These are phyloP conservation scores for Coregonus ussuriensis DNA, from an alignment of 2,797 vertebrate genomes.

Conservation along the genomic window DNA sequence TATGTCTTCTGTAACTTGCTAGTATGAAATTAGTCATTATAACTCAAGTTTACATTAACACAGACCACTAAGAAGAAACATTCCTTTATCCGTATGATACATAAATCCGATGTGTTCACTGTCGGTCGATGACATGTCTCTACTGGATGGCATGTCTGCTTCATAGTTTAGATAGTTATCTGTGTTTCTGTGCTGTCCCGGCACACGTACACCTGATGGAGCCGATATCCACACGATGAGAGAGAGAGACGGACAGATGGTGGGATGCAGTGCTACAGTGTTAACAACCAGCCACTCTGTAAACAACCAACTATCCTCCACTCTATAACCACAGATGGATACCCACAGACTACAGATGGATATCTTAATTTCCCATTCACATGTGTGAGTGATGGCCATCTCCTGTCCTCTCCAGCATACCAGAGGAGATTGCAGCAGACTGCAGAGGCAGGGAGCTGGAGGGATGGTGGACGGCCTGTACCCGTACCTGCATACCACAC, in stretches of 20 bases:
- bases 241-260: not conserved
- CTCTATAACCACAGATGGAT: conserved; percentile 33
- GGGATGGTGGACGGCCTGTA: not conserved
- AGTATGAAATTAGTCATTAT: not conserved
- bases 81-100: conserved; percentile 45
- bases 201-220: conserved; percentile 64
- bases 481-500: not conserved
- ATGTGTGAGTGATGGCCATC: conserved; percentile 38
- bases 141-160: conserved; percentile 61
- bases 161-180: conserved; percentile 53
- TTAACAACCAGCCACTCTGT: conserved; percentile 59
- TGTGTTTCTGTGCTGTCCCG: conserved; percentile 35
- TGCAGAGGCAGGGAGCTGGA: conserved; percentile 15
- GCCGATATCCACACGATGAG: conserved; percentile 38
- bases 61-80: conserved; percentile 35
- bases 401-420: conserved; percentile 25
- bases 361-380: conserved; percentile 74
- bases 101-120: conserved; percentile 1
- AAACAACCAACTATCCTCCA: conserved; percentile 57
- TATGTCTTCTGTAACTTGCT: not conserved
- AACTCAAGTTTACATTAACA: not conserved
- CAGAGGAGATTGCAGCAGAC: not conserved
- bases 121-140: conserved; percentile 36
- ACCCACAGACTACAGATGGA: conserved; percentile 53
- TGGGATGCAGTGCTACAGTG: conserved; percentile 10